Evolutionary conservation across 2,797 vertebrate species (phyloP), one percentile per base, ranked within the genome.

Genomic region (Margarornis squamiger): DNA sequence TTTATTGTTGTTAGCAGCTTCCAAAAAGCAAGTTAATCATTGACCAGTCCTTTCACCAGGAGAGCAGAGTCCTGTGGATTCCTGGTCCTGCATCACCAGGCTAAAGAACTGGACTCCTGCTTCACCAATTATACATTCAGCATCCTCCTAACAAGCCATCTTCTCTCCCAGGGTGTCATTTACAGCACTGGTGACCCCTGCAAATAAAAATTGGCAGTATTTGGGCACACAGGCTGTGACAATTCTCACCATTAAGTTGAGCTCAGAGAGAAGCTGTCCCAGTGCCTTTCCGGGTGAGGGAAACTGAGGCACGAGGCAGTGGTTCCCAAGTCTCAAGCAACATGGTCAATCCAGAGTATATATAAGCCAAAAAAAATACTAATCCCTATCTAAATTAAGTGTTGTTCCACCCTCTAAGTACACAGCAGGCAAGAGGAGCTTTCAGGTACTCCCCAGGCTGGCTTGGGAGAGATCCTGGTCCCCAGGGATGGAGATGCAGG

Each of bases 21-120:
- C 92, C 90, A 94, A 91, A 92, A 93, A 84, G 70, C 41, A 74
- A 90, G 95, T 97, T 95, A 97, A 97, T 97, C 70, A 97, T 97
- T 97, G 90, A 95, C 88, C 93, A 89, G 34, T 65, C 85, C 27
- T 89, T 95, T 91, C 91, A 92, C 49, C 82, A 55, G 59, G 71
- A 80, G 79, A 82, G 61, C 90, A 90, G 90, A 95, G 90, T 48
- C 84, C 92, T 66, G 62, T 29, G 89, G 89, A 59, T 66, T 76
- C 65, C 58, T 45, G 46, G 9, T 83, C 92, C 88, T 94, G 91
- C 94, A 96, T 74, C 86, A 76, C 63, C 81, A 77, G 58, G 26
- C 38, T 95, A 12, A 63, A 75, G 78, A 66, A 77, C 49, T 9
- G 19, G 85, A 30, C 51, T 79, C 72, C 75, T 88, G 79, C 76